Evolutionary conservation across 1,140 invertebrate species (phyloP).

Genomic region (Wasmannia auropunctata): DNA sequence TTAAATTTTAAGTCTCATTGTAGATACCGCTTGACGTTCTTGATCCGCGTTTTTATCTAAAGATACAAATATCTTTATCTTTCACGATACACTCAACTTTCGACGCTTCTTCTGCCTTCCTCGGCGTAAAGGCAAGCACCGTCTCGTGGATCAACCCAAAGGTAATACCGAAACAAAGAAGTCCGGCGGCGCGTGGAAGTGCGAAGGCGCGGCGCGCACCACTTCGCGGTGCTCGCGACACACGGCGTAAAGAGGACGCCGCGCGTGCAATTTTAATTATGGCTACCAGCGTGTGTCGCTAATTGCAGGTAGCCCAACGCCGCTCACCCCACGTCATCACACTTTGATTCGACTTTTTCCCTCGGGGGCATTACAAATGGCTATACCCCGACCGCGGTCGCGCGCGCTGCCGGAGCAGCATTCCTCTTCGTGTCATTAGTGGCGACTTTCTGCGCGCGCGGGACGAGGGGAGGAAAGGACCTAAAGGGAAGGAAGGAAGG

Average conservation of each 20-base stretch:
- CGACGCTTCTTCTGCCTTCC: neutral
- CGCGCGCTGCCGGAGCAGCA: conserved; percentile 81
- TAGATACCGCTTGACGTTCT: no score
- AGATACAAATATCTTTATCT: neutral
- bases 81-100: neutral
- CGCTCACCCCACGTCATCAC: conserved; percentile 77
- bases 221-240: neutral
- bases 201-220: neutral
- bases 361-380: conserved; percentile 81
- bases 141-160: neutral
- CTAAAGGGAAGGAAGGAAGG: conserved; percentile 5
- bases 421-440: conserved; percentile 84
- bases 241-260: conserved; percentile 1
- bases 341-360: conserved; percentile 82
- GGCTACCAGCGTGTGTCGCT: conserved; percentile 77
- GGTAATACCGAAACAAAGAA: conserved; percentile 44
- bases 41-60: no score
- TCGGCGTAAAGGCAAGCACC: neutral
- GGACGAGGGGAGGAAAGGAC: no score
- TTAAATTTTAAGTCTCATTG: no score
- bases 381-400: conserved; percentile 80
- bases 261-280: conserved; percentile 78
- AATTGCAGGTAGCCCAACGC: conserved; percentile 76
- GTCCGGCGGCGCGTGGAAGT: conserved; percentile 2
- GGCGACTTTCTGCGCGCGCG: conserved; percentile 78